phyloP scores from a whole-genome alignment of 2,888 invertebrate species.

The Amorpha juglandis region DNA sequence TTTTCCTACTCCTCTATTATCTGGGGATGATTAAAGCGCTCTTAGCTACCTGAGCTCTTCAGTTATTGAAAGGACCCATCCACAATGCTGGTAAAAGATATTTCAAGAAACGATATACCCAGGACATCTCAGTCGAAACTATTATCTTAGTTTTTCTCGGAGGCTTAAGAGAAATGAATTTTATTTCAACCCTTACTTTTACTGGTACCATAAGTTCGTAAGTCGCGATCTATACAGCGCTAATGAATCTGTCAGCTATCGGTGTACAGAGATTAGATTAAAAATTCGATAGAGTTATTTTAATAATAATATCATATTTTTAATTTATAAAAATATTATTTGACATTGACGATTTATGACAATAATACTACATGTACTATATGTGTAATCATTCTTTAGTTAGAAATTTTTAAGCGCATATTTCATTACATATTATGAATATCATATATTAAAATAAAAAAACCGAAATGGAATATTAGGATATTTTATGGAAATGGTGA shows the following conservation, averaged over 20 bases:
- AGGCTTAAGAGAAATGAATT: constrained; percentile 54
- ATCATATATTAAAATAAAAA: too few species aligned
- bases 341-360: too few species aligned
- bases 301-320: too few species aligned
- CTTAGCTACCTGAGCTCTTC: constrained; percentile 45
- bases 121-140: constrained; percentile 48
- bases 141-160: constrained; percentile 49
- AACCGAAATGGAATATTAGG: too few species aligned
- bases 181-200: constrained; percentile 48
- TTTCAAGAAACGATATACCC: constrained; percentile 25
- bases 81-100: constrained; percentile 24
- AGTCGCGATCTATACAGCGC: not conserved
- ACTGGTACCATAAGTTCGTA: constrained; percentile 41
- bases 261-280: not conserved
- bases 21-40: constrained; percentile 41
- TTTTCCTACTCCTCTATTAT: constrained; percentile 22
- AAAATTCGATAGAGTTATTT: not conserved
- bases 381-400: too few species aligned
- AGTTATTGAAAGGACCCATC: constrained; percentile 46
- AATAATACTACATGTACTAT: too few species aligned
- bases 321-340: not conserved
- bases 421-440: too few species aligned
- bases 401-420: too few species aligned
- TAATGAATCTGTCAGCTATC: constrained; percentile 2
- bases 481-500: too few species aligned